phyloP scores from a whole-genome alignment of 1,140 invertebrate genomes.

The Alviniconcha marisindica region DNA sequence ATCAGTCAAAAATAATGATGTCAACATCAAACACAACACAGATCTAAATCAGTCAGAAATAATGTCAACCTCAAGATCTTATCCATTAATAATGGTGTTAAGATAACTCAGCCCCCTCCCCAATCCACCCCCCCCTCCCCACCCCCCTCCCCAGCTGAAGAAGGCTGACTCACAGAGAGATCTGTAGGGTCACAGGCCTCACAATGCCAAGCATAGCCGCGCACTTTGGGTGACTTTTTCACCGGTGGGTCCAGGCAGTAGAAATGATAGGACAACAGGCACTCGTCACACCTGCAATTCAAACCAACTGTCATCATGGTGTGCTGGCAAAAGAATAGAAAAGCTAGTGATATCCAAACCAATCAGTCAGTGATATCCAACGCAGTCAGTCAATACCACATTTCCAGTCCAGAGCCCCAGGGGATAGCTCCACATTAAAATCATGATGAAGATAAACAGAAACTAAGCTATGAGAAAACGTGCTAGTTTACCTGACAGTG shows the following conservation, averaged over 20 bases:
- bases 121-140: no score
- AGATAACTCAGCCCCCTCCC: no score
- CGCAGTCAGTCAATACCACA: no score
- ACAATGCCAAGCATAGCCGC: conserved; percentile 97
- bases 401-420: neutral
- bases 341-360: neutral
- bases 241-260: conserved; percentile 93
- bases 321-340: neutral
- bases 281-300: conserved; percentile 87
- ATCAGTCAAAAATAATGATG: no score
- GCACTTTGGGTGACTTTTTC: conserved; percentile 94
- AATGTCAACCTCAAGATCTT: no score
- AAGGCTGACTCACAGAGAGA: conserved; percentile 57
- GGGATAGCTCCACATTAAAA: neutral
- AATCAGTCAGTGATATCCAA: no score
- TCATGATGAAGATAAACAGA: neutral
- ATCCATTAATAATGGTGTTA: no score
- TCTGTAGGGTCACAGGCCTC: conserved; percentile 94
- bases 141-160: no score
- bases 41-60: no score
- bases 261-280: conserved; percentile 93
- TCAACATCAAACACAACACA: no score
- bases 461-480: no score
- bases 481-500: conserved; percentile 56
- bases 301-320: no score